phyloP scores from a whole-genome alignment of 2,113 vertebrate species.

The Scopus umbretta region DNA sequence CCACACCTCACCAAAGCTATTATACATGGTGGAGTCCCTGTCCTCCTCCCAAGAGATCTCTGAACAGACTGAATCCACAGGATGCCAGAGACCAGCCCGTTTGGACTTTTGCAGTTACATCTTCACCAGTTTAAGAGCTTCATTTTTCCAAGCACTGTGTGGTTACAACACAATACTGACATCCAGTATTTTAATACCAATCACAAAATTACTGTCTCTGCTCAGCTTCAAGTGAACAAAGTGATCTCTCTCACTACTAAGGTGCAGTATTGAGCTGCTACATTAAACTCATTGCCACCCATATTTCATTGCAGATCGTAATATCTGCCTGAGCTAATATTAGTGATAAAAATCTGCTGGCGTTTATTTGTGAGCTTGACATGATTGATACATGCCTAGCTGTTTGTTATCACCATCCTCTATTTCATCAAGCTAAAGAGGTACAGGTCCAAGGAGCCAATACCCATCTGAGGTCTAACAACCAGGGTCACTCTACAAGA shows the following conservation, averaged over 20 bases:
- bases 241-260: neutral
- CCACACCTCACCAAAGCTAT: neutral
- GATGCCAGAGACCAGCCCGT: neutral
- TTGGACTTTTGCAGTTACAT: neutral
- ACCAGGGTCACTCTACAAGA: neutral
- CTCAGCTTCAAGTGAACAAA: neutral
- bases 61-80: neutral
- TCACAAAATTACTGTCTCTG: neutral
- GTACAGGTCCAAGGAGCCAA: neutral
- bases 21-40: neutral
- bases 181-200: neutral
- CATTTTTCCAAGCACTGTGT: rapidly evolving
- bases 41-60: neutral
- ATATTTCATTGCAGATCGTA: neutral
- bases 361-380: neutral
- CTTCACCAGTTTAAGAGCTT: neutral
- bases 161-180: neutral
- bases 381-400: neutral
- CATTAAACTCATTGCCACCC: neutral
- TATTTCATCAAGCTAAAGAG: neutral
- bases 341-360: neutral
- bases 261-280: neutral
- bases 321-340: neutral
- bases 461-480: neutral
- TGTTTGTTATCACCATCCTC: neutral